Percentiles rank a stretch among this genome's conserved stretches.
Evolutionary conservation across 2,797 vertebrate species (phyloP).

Genomic region (Spatula versicolor): DNA sequence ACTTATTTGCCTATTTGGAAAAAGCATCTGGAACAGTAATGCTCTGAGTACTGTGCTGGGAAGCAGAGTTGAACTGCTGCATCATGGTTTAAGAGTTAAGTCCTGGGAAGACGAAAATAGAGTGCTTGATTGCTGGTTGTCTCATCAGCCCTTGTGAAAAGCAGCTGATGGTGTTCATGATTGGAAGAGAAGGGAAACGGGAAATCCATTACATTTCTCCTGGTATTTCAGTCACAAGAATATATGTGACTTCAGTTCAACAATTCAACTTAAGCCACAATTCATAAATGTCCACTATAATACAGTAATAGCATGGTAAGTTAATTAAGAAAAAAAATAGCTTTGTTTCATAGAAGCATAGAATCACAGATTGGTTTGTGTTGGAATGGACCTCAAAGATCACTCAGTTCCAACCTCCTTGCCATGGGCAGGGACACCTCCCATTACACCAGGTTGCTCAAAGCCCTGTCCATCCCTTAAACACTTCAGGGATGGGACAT

Average conservation of each 20-base stretch:
- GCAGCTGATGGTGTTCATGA: constrained; percentile 50
- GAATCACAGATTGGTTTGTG: too few species aligned
- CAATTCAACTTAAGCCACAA: neutral
- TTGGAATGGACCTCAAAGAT: too few species aligned
- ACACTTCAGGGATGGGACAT: too few species aligned
- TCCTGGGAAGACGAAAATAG: constrained; percentile 60
- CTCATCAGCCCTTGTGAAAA: constrained; percentile 65
- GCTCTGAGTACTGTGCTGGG: neutral
- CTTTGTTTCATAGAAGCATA: neutral
- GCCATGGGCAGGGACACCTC: too few species aligned
- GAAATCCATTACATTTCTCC: constrained; percentile 42
- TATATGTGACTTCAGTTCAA: neutral
- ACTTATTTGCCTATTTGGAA: neutral
- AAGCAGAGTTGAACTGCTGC: neutral
- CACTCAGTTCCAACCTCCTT: too few species aligned
- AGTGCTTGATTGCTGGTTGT: constrained; percentile 63
- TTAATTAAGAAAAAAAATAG: neutral
- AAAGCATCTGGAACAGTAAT: neutral
- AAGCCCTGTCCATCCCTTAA: too few species aligned
- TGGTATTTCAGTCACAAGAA: neutral
- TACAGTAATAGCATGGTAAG: neutral
- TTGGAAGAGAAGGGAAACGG: constrained; percentile 51
- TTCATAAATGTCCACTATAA: neutral
- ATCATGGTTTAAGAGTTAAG: constrained; percentile 32
- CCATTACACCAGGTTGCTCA: too few species aligned